A percentile compares a stretch with the other conserved stretches of the same genome.
These are phyloP conservation scores for Peromyscus nudipes DNA, from an alignment of 2,797 vertebrate genomes.

Conservation along the genomic window DNA sequence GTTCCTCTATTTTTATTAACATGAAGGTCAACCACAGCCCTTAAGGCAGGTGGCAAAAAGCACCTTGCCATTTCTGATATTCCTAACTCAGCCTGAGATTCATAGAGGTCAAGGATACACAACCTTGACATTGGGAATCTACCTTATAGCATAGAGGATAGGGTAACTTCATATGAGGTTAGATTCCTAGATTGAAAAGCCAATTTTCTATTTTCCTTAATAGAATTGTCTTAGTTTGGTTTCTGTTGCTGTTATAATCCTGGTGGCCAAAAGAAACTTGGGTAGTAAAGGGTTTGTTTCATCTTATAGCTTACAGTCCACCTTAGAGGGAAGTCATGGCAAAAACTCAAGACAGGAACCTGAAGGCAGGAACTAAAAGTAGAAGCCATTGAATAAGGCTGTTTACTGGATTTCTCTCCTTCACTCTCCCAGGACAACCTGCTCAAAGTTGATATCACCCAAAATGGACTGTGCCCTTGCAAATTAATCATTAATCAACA, in stretches of 20 bases:
- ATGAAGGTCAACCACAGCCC: background rate
- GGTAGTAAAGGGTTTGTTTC: background rate
- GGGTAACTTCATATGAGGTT: background rate
- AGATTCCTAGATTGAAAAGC: background rate
- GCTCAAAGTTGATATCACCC: background rate
- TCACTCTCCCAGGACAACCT: background rate
- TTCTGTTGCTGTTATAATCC: background rate
- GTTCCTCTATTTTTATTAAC: background rate
- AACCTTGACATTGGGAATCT: background rate
- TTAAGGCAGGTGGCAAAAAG: background rate
- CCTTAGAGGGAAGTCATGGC: background rate
- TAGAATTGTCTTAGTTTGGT: background rate
- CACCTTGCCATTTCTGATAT: background rate
- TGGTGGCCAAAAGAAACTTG: background rate
- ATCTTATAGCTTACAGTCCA: background rate
- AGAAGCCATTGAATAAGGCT: background rate
- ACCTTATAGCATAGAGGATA: background rate
- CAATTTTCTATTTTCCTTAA: background rate
- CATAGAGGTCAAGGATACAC: background rate
- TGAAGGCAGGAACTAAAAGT: background rate
- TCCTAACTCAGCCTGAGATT: background rate
- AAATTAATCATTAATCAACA: background rate
- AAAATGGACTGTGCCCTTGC: fast-evolving
- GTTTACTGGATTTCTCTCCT: background rate
- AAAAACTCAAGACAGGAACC: background rate